These are phyloP conservation scores for Aporrectodea caliginosa DNA, from an alignment of 1,140 invertebrate genomes.

Conservation along the genomic window DNA sequence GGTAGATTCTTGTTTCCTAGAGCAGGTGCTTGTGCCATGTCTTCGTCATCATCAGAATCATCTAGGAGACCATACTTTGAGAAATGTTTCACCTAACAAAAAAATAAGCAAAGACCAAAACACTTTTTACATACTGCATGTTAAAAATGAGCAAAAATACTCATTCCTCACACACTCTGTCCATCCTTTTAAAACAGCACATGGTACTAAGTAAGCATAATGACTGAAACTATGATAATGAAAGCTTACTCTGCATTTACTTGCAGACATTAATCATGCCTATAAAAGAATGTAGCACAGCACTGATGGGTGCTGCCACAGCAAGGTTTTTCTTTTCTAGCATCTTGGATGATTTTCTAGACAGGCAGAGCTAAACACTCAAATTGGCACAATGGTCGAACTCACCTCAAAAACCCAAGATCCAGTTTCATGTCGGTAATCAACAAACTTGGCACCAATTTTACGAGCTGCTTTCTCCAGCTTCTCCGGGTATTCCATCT, in stretches of 20 bases:
- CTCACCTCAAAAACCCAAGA: slow-evolving; percentile 77
- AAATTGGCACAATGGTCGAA: too few species aligned
- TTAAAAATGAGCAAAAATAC: not conserved
- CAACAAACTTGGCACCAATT: slow-evolving; percentile 83
- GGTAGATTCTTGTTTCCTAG: not conserved
- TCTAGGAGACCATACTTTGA: slow-evolving; percentile 86
- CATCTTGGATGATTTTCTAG: too few species aligned
- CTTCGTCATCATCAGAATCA: slow-evolving; percentile 82
- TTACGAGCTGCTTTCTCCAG: slow-evolving; percentile 77
- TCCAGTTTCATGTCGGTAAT: slow-evolving; percentile 90
- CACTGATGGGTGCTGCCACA: too few species aligned
- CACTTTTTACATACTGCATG: not conserved
- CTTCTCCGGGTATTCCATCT: slow-evolving; percentile 83
- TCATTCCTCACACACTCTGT: too few species aligned
- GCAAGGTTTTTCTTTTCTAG: too few species aligned
- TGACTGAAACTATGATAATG: not conserved
- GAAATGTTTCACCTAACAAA: slow-evolving; percentile 81
- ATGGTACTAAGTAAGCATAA: too few species aligned
- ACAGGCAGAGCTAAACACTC: too few species aligned
- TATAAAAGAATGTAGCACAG: too few species aligned
- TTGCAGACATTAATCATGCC: too few species aligned
- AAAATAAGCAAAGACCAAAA: slow-evolving; percentile 17
- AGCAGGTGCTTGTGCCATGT: slow-evolving; percentile 41
- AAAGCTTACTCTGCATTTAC: not conserved
- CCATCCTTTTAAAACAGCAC: too few species aligned